phyloP scores from a whole-genome alignment of 2,797 vertebrate species.

The Rallus crepitans region DNA sequence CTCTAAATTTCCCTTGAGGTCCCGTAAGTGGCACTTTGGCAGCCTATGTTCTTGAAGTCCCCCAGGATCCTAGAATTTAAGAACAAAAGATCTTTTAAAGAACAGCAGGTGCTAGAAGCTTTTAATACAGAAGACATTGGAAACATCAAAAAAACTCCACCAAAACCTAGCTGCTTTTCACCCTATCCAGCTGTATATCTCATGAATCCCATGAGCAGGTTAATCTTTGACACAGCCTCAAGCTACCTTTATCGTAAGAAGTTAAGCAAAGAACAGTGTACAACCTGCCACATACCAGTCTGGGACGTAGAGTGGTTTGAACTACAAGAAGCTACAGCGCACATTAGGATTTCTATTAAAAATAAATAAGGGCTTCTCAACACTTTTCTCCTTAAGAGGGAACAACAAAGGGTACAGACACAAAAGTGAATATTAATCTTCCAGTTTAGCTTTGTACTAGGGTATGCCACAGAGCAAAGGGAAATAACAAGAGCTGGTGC shows the following conservation, averaged over 20 bases:
- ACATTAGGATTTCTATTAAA: slow-evolving; percentile 43
- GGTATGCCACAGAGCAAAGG: background rate
- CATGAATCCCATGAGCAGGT: background rate
- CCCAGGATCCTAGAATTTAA: slow-evolving; percentile 41
- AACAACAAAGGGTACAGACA: slow-evolving; percentile 36
- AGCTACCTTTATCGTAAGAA: slow-evolving; percentile 35
- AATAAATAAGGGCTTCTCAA: slow-evolving; percentile 62
- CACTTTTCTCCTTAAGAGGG: slow-evolving; percentile 18
- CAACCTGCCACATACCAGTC: background rate
- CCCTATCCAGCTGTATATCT: background rate
- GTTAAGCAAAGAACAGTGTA: slow-evolving; percentile 26
- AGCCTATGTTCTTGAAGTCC: slow-evolving; percentile 50
- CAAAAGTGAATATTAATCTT: slow-evolving; percentile 63
- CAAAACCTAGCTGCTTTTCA: slow-evolving; percentile 2
- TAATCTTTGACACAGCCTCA: slow-evolving; percentile 61
- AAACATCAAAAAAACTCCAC: background rate
- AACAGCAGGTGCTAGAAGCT: slow-evolving; percentile 53
- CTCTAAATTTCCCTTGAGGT: slow-evolving; percentile 9
- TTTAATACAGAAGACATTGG: slow-evolving; percentile 36
- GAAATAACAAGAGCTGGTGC: background rate
- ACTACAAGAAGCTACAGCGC: background rate
- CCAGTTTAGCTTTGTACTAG: slow-evolving; percentile 20
- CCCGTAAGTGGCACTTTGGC: background rate
- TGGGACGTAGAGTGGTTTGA: slow-evolving; percentile 14
- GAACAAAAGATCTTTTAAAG: slow-evolving; percentile 63